A percentile compares a stretch with the other conserved stretches of the same genome.
These are phyloP conservation scores for Anguilla rostrata DNA, from an alignment of 2,113 vertebrate species.

Conservation along the genomic window DNA sequence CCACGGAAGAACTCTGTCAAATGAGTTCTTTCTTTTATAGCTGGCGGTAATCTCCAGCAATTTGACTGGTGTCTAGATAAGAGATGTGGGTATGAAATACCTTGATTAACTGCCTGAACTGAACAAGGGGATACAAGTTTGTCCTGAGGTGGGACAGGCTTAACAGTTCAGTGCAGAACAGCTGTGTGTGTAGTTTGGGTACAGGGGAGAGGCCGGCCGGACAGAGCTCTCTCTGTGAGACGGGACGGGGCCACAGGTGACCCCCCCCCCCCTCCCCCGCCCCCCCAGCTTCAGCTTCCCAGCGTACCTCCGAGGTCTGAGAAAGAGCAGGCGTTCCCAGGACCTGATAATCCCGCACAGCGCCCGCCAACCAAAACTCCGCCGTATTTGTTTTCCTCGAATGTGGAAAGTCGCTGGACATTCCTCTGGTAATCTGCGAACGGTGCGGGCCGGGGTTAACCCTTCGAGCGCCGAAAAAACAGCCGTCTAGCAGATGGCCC, in stretches of 20 bases:
- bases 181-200: too few relatives aligned
- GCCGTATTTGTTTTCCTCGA: conserved; percentile 30
- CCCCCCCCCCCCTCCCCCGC: neutral
- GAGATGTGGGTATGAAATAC: too few relatives aligned
- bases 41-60: too few relatives aligned
- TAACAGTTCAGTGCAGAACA: too few relatives aligned
- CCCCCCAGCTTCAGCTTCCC: neutral
- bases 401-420: conserved; percentile 26
- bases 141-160: too few relatives aligned
- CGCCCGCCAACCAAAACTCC: conserved; percentile 37
- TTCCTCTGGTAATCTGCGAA: conserved; percentile 35
- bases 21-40: too few relatives aligned
- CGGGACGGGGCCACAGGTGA: neutral
- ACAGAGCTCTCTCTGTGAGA: neutral
- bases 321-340: conserved; percentile 34
- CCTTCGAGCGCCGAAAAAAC: neutral
- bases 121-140: too few relatives aligned
- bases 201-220: too few relatives aligned
- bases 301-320: conserved; percentile 4
- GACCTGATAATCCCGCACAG: conserved; percentile 36
- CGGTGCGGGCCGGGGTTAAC: neutral
- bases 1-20: too few relatives aligned
- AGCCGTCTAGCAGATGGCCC: neutral
- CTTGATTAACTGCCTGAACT: too few relatives aligned
- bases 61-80: too few relatives aligned